Conservation (phyloP, 2,113 vertebrate genomes). For the Tricholaema leucomelas region DNA sequence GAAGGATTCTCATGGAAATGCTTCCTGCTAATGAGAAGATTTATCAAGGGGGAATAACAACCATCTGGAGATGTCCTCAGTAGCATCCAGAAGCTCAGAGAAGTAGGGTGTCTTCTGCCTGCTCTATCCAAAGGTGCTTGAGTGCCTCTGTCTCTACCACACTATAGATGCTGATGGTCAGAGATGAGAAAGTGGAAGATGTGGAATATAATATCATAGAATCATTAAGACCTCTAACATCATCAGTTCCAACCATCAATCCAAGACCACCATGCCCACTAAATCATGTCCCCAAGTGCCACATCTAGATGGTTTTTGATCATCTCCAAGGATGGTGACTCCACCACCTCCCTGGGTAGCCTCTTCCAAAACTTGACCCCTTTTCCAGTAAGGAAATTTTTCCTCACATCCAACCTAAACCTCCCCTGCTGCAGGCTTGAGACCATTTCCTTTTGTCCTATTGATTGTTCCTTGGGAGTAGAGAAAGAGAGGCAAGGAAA, state of each 20-base stretch:
- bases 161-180: fast-evolving
- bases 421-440: no score
- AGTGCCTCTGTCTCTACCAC: background rate
- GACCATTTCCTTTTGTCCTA: no score
- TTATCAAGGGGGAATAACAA: background rate
- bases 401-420: no score
- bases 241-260: no score
- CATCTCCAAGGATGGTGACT: no score
- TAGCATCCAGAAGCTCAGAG: background rate
- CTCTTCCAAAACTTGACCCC: no score
- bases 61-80: background rate
- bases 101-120: background rate
- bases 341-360: no score
- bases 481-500: background rate
- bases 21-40: background rate
- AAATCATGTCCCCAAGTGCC: no score
- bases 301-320: no score
- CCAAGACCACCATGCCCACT: no score
- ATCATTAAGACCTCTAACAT: no score
- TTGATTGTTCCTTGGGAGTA: background rate
- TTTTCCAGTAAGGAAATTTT: no score
- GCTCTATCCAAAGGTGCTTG: fast-evolving
- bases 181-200: background rate
- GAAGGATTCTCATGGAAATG: background rate
- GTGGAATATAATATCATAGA: background rate